Evolutionary conservation across 2,888 invertebrate species (phyloP), one percentile per base, ranked within the genome.

Genomic region (Lithophane semibrunnea): DNA sequence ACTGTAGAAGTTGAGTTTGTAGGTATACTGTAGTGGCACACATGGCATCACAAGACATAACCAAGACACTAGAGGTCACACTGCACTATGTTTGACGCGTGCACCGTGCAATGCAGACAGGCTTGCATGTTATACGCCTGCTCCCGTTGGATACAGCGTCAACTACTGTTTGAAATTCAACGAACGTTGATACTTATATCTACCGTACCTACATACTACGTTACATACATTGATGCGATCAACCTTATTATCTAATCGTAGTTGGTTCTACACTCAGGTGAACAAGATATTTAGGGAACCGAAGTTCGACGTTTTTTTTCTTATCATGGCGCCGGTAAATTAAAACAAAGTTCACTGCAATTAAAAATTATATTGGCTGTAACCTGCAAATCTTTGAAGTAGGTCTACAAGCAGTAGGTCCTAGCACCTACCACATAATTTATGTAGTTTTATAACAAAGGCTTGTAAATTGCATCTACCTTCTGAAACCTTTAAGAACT

Each of bases 101-200:
- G 56, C 61, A 63, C 52, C 58, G 49, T 9, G 56, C 61, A 63
- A 29, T 60, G 13, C 61, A 42, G 37, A 44, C 61, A 56, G 13
- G 54, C 29, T 65, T 70, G n/a, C 68, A 71, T 65, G 54, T 68
- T 74, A 82, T 60, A 79, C 54, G 64, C 54, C 18, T 74, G 67
- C 60, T 71, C 73, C 29, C 29, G 73, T n/a, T 63, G 60, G 56
- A 65, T 49, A 24, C 29, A 67, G 70, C 58, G 70, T 29, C 54
- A 61, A 68, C 56, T 74, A 83, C 74, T 68, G 83, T 72, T 69
- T 73, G 58, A 47, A 66, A 83, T 68, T 73, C 52, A 73, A 71
- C 60, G 42, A 71, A 74, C 67, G 66, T 61, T 66, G 72, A 52
- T 29, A 29, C 37, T 37, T 52, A 69, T 52, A 67, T 13, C 29